phyloP scores from a whole-genome alignment of 2,888 invertebrate genomes.

The Bombyx huttoni region DNA sequence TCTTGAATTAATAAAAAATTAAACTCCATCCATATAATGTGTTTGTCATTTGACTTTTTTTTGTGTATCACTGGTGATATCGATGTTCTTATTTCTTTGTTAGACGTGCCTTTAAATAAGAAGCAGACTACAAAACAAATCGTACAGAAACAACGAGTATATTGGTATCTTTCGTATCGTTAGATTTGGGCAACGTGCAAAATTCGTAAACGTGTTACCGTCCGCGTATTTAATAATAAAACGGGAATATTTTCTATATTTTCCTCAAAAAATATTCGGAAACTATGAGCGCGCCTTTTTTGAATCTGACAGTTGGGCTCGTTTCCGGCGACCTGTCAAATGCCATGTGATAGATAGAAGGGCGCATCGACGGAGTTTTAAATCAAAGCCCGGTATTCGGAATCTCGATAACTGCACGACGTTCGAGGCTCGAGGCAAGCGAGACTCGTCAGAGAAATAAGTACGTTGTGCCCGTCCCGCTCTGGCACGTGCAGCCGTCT shows the following conservation, averaged over 20 bases:
- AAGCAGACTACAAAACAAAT: too few species aligned
- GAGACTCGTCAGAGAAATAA: constrained; percentile 66
- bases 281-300: constrained; percentile 56
- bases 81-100: neutral
- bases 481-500: constrained; percentile 35
- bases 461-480: constrained; percentile 39
- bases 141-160: too few species aligned
- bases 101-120: neutral
- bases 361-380: constrained; percentile 66
- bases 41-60: neutral
- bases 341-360: constrained; percentile 73
- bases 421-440: constrained; percentile 64
- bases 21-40: too few species aligned
- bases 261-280: constrained; percentile 19
- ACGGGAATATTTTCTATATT: constrained; percentile 6
- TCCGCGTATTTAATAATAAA: constrained; percentile 10
- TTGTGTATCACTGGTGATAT: neutral
- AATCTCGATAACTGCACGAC: constrained; percentile 58
- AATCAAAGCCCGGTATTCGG: constrained; percentile 66
- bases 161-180: too few species aligned
- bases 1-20: too few species aligned
- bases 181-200: constrained; percentile 12
- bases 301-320: constrained; percentile 58
- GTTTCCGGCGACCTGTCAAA: constrained; percentile 70
- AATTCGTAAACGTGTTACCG: constrained; percentile 12